phyloP scores from a whole-genome alignment of 2,113 vertebrate species.

The Neotragus moschatus region DNA sequence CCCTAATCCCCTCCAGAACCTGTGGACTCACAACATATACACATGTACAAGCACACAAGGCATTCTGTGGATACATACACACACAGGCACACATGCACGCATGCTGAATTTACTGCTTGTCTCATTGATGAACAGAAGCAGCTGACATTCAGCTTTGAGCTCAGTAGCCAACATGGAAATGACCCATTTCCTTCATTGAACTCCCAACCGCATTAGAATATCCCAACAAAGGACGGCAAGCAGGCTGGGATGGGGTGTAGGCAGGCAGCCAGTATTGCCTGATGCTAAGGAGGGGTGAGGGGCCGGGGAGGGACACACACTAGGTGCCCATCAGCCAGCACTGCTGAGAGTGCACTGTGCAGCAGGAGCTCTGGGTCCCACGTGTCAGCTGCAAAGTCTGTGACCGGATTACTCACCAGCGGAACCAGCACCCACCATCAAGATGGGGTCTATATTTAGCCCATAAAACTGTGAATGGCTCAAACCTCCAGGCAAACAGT shows the following conservation, averaged over 20 bases:
- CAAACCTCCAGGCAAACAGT: accelerated
- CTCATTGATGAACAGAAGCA: not conserved
- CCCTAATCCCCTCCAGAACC: not conserved
- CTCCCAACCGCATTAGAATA: not conserved
- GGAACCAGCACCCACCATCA: accelerated
- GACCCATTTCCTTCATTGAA: conserved; percentile 42
- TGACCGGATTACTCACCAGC: not conserved
- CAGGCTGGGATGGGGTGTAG: not conserved
- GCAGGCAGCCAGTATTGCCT: not conserved
- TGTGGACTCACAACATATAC: too few species aligned
- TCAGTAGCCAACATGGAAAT: not conserved
- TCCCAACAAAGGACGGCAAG: not conserved
- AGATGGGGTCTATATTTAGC: not conserved
- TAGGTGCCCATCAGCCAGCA: accelerated
- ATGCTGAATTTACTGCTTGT: accelerated
- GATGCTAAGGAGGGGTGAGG: not conserved
- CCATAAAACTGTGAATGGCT: not conserved
- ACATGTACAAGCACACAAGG: too few species aligned
- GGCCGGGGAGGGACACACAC: accelerated
- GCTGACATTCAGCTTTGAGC: accelerated
- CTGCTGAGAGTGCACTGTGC: not conserved
- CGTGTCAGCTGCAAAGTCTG: not conserved
- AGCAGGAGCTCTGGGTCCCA: not conserved
- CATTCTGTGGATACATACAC: accelerated
- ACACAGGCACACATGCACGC: accelerated